These are phyloP conservation scores for Phalloptychus januarius DNA, from an alignment of 2,797 vertebrate genomes.

Conservation along the genomic window DNA sequence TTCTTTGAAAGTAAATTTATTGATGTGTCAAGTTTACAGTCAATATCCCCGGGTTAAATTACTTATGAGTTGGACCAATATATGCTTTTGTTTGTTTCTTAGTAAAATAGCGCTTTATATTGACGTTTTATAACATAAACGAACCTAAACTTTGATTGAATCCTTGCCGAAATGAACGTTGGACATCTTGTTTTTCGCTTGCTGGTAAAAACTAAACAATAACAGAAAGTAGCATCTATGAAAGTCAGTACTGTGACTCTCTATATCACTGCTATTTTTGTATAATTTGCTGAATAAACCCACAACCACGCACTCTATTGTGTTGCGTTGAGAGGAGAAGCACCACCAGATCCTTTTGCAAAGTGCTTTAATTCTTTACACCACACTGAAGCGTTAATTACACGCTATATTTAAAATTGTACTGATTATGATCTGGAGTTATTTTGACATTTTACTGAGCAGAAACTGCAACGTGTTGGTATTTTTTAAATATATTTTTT, in stretches of 20 bases:
- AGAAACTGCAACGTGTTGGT: not conserved
- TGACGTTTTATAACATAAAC: not conserved
- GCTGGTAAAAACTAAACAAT: not conserved
- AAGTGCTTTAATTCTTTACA: not conserved
- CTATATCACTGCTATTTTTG: not conserved
- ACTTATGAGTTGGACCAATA: not conserved
- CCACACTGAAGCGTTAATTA: not conserved
- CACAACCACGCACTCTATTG: not conserved
- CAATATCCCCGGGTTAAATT: not conserved
- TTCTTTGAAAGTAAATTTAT: not conserved
- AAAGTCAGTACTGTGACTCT: not conserved
- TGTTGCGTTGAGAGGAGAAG: not conserved
- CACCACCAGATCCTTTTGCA: not conserved
- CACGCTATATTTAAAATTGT: not conserved
- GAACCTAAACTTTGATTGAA: not conserved
- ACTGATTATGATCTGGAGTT: not conserved
- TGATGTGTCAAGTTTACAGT: not conserved
- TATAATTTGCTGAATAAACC: not conserved
- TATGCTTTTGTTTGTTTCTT: not conserved
- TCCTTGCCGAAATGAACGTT: not conserved
- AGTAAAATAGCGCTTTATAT: not conserved
- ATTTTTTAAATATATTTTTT: not conserved
- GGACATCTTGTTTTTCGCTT: not conserved
- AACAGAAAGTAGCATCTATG: not conserved
- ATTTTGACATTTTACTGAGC: not conserved